Evolutionary conservation across 2,888 invertebrate species (phyloP), one percentile per base, ranked within the genome.

Genomic region (Selenia dentaria): DNA sequence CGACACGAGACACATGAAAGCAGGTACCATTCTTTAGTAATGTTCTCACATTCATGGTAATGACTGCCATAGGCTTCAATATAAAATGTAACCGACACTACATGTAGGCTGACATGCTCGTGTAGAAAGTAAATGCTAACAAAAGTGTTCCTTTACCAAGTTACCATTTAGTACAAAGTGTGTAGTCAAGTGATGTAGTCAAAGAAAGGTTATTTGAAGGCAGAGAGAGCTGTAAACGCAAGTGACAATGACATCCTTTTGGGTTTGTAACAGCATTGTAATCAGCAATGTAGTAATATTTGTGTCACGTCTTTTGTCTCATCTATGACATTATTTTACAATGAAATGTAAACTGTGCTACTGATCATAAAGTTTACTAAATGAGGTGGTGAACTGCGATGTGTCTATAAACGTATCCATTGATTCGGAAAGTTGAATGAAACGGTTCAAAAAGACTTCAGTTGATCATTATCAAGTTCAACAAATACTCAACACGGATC

Each of bases 211-310:
- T 52, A 42, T 50, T 42, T 43, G 36, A 38, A 22, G 45, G 33
- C 51, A 57, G 58, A 54, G 58, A 61, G 57, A 67, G 64, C 54
- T 54, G 26, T n/a, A 40, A 28, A 32, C 25, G 11, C 11, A 9
- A 59, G 59, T 65, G 70, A 65, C 70, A 68, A 66, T 70, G 70
- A 66, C 70, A 70, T 66, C 54, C 43, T 64, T 71, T 64, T 45
- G 35, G 42, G 51, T 39, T 25, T 59, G 48, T 53, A 50, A 47
- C 51, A 60, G 51, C 57, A 59, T 64, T 55, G 47, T 52, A 42
- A 52, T 63, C 51, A 46, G 51, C 46, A 52, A 57, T 34, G 28
- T 44, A 33, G 26, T 38, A 13, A 24, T 40, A 60, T 55, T 55
- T 50, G 36, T 57, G 59, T 57, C 64, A 55, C 37, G 51, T 42